Conservation (phyloP, 2,113 vertebrate genomes). For the Myiozetetes cayanensis region DNA sequence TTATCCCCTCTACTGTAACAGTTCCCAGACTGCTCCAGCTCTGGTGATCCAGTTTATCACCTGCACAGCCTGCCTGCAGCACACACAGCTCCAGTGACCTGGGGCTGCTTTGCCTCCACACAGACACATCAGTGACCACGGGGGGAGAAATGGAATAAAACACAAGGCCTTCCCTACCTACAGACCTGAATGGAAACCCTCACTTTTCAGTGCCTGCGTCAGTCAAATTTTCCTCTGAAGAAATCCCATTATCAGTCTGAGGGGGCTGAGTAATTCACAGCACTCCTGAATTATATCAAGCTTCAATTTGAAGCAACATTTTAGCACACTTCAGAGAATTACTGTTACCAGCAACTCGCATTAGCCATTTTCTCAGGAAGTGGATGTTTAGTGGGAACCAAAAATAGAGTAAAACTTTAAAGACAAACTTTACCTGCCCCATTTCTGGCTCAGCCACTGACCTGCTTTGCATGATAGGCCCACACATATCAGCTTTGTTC, state of each 20-base stretch:
- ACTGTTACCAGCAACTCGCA: background rate
- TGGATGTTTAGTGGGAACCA: background rate
- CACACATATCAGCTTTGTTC: background rate
- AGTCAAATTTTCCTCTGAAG: background rate
- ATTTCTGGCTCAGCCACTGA: background rate
- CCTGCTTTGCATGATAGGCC: background rate
- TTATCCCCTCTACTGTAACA: background rate
- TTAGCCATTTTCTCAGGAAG: background rate
- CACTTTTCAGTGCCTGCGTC: background rate
- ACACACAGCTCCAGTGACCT: background rate
- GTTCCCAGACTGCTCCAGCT: background rate
- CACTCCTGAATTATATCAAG: background rate
- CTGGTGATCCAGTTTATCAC: background rate
- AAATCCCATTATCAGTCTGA: background rate
- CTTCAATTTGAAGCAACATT: background rate
- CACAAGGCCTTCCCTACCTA: too few species aligned
- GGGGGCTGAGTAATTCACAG: background rate
- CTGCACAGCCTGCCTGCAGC: background rate
- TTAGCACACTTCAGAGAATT: background rate
- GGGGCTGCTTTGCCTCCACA: background rate
- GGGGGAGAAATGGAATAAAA: background rate
- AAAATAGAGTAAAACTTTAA: background rate
- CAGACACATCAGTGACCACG: accelerated
- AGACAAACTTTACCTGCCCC: background rate
- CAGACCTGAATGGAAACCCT: background rate